Evolutionary conservation across 2,113 vertebrate genomes (phyloP).

Genomic region (Leptobrachium ailaonicum): DNA sequence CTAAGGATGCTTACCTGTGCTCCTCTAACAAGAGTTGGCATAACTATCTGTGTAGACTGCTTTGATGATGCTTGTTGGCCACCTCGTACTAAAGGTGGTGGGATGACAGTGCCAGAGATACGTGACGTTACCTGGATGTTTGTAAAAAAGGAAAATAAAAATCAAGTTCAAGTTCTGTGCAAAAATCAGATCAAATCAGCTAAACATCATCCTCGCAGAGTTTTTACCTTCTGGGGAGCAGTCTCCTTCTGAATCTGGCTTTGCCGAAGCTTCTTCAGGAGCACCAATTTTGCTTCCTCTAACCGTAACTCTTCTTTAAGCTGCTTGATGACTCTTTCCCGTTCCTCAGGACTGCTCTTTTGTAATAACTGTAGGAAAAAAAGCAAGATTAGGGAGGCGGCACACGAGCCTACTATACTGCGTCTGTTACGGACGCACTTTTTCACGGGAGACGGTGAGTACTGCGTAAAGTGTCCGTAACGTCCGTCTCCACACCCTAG

Average conservation of each 20-base stretch:
- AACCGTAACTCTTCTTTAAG: constrained; percentile 91
- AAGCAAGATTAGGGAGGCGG: no score
- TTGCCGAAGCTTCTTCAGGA: constrained; percentile 93
- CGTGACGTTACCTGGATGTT: constrained; percentile 69
- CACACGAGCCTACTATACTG: no score
- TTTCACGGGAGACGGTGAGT: no score
- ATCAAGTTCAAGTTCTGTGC: background rate
- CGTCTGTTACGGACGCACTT: no score
- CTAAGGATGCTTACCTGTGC: constrained; percentile 81
- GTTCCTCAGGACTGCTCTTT: constrained; percentile 88
- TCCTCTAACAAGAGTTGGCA: constrained; percentile 92
- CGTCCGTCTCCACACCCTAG: no score
- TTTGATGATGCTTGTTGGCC: constrained; percentile 86
- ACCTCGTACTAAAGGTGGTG: constrained; percentile 90
- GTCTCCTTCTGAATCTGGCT: constrained; percentile 96
- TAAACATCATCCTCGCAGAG: background rate
- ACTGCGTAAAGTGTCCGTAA: no score
- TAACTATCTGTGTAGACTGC: constrained; percentile 85
- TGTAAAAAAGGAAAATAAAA: background rate
- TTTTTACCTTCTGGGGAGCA: constrained; percentile 79
- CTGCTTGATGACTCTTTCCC: constrained; percentile 87
- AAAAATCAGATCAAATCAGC: background rate
- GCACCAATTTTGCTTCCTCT: constrained; percentile 93
- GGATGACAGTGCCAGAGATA: constrained; percentile 85
- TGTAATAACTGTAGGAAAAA: constrained; percentile 53